Evolutionary conservation across 1,140 invertebrate genomes (phyloP).

Genomic region (Uloborus diversus): DNA sequence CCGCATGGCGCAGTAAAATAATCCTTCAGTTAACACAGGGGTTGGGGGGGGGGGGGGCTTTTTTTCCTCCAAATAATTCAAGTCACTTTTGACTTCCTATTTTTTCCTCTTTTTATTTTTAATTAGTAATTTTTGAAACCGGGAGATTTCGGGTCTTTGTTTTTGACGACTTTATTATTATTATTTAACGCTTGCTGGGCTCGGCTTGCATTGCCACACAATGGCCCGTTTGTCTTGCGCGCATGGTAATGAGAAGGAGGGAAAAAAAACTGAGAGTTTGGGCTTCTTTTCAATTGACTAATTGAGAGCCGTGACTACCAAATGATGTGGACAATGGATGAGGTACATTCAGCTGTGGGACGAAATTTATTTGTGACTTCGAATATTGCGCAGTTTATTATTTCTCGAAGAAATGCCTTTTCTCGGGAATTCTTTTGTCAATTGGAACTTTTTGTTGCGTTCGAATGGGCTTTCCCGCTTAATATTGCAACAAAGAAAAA

Average conservation of each 20-base stretch:
- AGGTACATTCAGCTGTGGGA: conserved; percentile 5
- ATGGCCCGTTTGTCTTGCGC: conserved; percentile 1
- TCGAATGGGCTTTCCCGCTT: no score
- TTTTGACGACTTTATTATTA: conserved; percentile 42
- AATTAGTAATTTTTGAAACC: conserved; percentile 31
- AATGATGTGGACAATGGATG: conserved; percentile 11
- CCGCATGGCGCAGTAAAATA: conserved; percentile 6
- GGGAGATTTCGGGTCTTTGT: conserved; percentile 36
- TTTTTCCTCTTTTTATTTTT: conserved; percentile 16
- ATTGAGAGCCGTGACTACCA: conserved; percentile 12
- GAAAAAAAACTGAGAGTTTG: conserved; percentile 10
- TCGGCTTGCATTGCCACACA: not conserved
- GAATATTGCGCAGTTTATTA: no score
- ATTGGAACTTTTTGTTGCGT: no score
- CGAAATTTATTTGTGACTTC: conserved; percentile 10
- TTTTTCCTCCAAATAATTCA: not conserved
- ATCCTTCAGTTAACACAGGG: not conserved
- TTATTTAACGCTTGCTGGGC: conserved; percentile 18
- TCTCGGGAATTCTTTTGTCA: no score
- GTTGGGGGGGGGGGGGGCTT: not conserved
- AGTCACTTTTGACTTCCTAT: conserved; percentile 24
- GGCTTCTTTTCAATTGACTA: conserved; percentile 28
- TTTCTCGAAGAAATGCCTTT: no score
- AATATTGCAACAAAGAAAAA: no score
- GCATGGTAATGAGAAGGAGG: not conserved